Evolutionary conservation across 1,140 invertebrate species (phyloP), one percentile per base, ranked within the genome.

Genomic region (Dermatophagoides farinae): DNA sequence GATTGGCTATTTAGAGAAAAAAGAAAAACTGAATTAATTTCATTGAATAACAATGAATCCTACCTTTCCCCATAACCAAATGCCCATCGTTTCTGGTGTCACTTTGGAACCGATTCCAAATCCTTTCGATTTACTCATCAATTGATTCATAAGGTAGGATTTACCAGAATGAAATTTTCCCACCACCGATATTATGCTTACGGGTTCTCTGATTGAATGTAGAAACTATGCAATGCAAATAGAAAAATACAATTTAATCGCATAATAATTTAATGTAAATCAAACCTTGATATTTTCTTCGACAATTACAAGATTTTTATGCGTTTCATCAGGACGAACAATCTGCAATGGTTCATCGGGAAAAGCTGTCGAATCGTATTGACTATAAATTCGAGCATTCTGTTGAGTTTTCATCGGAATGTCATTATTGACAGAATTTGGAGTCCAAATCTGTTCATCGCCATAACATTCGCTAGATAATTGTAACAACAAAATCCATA

Each of bases 61-160:
- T 65, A 66, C 65, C 49, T 63, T 62, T 50, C 66, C 66, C 66
- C 66, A 67, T 50, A 67, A 64, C 66, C 66, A 67, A n/a, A 67
- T 67, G 14, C 66, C 66, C 66, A 67, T 67, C 20, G 66, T 67
- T 50, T 64, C 46, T 9, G 66, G 66, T 53, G 49, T 23, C 14
- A 67, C 65, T 18, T 64, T 53, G n/a, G 62, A 37, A 12, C 65
- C 65, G 46, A 67, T 49, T 11, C 65, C 65, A 61, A 66, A 66
- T n/a, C 66, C 66, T 18, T 50, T 52, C 12, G 61, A 54, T 57
- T 67, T 67, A n/a, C 57, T 59, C 66, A 67, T 67, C 25, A 67
- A 50, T 47, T 67, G 66, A 60, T 67, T 67, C 63, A 67, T 65
- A 6, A 67, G 39, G 52, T 65, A 67, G 18, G 65, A 66, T 62